Percentiles rank a stretch among this genome's conserved stretches.
These are phyloP conservation scores for Patagioenas fasciata DNA, from an alignment of 2,113 vertebrate species.

Conservation along the genomic window DNA sequence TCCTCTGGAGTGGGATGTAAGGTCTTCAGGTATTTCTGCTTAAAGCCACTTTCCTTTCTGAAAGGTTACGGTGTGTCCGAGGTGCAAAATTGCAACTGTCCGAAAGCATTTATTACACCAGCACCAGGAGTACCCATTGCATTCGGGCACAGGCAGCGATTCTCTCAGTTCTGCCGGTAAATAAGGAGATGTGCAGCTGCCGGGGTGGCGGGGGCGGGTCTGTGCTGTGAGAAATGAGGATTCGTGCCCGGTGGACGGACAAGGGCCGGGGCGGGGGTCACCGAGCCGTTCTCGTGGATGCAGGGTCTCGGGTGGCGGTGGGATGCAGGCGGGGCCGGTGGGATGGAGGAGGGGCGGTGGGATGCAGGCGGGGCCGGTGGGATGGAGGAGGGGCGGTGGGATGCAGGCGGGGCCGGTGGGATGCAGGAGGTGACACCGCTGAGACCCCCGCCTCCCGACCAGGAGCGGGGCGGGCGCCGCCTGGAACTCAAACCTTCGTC, in stretches of 20 bases:
- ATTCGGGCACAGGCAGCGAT: not conserved
- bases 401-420: too few species aligned
- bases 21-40: not conserved
- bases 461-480: not conserved
- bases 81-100: not conserved
- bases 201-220: not conserved
- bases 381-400: not conserved
- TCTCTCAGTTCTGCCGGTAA: not conserved
- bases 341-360: not conserved
- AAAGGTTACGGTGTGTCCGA: too few species aligned
- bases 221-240: not conserved
- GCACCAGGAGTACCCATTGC: not conserved
- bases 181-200: not conserved
- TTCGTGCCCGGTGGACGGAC: not conserved
- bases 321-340: not conserved
- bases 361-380: not conserved
- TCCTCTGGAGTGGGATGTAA: not conserved
- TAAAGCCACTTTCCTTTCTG: not conserved
- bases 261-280: not conserved
- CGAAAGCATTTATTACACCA: not conserved
- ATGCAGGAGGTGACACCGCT: too few species aligned
- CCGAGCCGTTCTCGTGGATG: not conserved
- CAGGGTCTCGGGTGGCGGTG: too few species aligned
- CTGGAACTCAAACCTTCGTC: conserved; percentile 56
- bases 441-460: too few species aligned